Percentiles rank a stretch among this genome's conserved stretches.
Conservation (phyloP, 2,888 invertebrate species). For the Uropetala carovei region DNA sequence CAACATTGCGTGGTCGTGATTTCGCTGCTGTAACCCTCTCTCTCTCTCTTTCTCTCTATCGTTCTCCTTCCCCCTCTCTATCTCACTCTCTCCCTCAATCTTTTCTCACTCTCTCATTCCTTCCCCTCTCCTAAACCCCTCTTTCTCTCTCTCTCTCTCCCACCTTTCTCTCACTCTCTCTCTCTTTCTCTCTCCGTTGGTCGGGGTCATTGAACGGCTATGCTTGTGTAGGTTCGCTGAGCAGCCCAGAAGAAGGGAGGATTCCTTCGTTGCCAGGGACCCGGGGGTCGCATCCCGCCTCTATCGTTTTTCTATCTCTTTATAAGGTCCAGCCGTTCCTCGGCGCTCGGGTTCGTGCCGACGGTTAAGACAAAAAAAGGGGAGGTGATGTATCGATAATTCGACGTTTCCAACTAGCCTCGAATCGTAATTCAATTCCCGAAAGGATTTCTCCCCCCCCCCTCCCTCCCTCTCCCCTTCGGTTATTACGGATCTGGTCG, state of each 20-base stretch:
- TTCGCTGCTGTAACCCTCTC: neutral
- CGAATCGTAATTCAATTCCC: neutral
- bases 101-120: neutral
- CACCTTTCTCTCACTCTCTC: neutral
- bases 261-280: slow-evolving; percentile 37
- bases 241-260: slow-evolving; percentile 34
- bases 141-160: neutral
- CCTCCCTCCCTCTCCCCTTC: too few relatives aligned
- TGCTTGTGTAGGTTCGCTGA: slow-evolving; percentile 56
- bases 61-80: neutral
- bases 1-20: slow-evolving; percentile 42
- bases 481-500: too few relatives aligned
- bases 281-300: slow-evolving; percentile 22
- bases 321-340: neutral
- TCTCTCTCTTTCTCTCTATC: neutral
- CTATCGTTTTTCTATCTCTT: slow-evolving; percentile 22
- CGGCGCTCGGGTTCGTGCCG: neutral
- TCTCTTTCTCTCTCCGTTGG: neutral
- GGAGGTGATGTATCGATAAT: neutral
- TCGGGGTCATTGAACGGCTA: slow-evolving; percentile 55
- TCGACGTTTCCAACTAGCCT: neutral
- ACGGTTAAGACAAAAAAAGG: neutral
- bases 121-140: neutral
- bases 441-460: neutral
- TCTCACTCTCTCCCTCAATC: neutral